Evolutionary conservation across 2,888 invertebrate genomes (phyloP).

Genomic region (Drosophila merina): DNA sequence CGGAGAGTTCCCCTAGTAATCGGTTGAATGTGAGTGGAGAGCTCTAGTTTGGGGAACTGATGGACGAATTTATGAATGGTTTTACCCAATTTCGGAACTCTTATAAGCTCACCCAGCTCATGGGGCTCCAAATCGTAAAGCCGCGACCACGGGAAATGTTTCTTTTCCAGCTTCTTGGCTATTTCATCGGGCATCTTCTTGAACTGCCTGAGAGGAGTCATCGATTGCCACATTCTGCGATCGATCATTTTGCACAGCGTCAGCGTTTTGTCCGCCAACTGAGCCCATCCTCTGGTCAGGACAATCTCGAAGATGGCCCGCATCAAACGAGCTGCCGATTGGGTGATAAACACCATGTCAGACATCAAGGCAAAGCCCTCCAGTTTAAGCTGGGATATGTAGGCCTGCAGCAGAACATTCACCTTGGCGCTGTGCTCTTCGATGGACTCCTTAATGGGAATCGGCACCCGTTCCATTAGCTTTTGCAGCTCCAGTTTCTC

Average conservation of each 20-base stretch:
- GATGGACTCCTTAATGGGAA: constrained; percentile 99
- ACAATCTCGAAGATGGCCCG: constrained; percentile 99
- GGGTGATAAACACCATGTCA: constrained; percentile 99
- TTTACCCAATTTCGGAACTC: constrained; percentile 87
- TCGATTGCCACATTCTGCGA: constrained; percentile 99
- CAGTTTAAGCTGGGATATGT: constrained; percentile 98
- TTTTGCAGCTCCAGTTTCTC: constrained; percentile 98
- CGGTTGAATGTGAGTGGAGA: constrained; percentile 98
- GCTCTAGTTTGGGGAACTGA: constrained; percentile 97
- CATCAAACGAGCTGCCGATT: constrained; percentile 97
- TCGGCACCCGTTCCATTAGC: constrained; percentile 95
- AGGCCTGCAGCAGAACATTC: constrained; percentile 97
- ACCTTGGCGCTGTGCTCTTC: constrained; percentile 98
- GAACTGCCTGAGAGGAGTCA: constrained; percentile 98
- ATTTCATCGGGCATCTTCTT: constrained; percentile 98
- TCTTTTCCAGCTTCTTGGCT: constrained; percentile 98
- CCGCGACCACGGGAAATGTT: constrained; percentile 96
- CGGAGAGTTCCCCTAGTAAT: constrained; percentile 96
- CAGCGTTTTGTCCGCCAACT: constrained; percentile 97
- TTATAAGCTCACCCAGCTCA: constrained; percentile 94
- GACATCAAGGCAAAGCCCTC: constrained; percentile 99
- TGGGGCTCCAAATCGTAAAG: constrained; percentile 98
- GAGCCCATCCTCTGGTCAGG: constrained; percentile 96
- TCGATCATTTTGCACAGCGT: constrained; percentile 99
- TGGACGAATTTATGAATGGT: constrained; percentile 94